Evolutionary conservation across 2,797 vertebrate species (phyloP).

Genomic region (Rhinophrynus dorsalis): DNA sequence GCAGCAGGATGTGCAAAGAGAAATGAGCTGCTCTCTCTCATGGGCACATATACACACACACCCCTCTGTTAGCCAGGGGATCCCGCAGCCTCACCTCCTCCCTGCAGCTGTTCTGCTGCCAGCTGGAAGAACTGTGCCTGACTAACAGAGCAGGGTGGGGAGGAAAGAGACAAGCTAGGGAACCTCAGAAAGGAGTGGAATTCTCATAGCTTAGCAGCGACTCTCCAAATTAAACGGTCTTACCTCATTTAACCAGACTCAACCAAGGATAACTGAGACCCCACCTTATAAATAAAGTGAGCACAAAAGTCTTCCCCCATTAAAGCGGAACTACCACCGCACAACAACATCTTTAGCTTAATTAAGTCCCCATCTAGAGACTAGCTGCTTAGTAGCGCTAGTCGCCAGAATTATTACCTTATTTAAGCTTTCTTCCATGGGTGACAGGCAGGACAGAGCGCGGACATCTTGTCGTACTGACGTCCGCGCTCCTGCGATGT

Average conservation of each 20-base stretch:
- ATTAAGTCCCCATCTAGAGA: too few species aligned
- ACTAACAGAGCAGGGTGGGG: constrained; percentile 31
- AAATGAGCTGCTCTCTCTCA: background rate
- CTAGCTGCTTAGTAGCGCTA: too few species aligned
- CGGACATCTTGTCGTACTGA: too few species aligned
- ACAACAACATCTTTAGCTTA: too few species aligned
- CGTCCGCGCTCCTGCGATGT: too few species aligned
- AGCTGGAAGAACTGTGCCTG: constrained; percentile 32
- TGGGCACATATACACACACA: constrained; percentile 12
- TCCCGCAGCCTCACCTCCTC: constrained; percentile 26
- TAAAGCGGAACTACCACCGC: too few species aligned
- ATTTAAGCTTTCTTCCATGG: too few species aligned
- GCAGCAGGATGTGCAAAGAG: background rate
- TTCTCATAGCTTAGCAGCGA: constrained; percentile 10
- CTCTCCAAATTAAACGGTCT: constrained; percentile 10
- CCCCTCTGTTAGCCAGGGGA: constrained; percentile 10
- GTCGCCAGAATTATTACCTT: too few species aligned
- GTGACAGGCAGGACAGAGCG: too few species aligned
- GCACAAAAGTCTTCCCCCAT: too few species aligned
- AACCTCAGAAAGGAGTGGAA: background rate
- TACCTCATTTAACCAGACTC: constrained; percentile 8
- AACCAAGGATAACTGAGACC: background rate
- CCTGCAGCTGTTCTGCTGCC: constrained; percentile 10
- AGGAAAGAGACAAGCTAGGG: constrained; percentile 13
- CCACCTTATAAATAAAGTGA: too few species aligned